phyloP scores from a whole-genome alignment of 2,797 vertebrate genomes.

The Tamandua tetradactyla region DNA sequence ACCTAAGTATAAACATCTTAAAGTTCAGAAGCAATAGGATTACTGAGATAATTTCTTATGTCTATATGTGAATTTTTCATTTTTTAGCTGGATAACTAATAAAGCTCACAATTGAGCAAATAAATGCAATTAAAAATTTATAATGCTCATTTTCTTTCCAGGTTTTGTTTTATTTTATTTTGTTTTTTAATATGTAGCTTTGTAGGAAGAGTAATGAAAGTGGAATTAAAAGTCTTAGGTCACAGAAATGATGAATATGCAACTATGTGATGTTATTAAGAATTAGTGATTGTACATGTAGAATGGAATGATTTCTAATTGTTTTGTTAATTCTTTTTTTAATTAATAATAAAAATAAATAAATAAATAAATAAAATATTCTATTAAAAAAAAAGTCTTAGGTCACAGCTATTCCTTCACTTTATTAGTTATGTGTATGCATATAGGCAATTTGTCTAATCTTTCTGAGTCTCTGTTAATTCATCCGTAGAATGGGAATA shows the following conservation, averaged over 20 bases:
- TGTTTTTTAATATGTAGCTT: neutral
- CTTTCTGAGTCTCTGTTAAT: neutral
- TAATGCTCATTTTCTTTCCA: constrained; percentile 27
- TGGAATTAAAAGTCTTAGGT: neutral
- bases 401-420: neutral
- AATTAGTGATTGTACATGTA: no score
- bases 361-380: no score
- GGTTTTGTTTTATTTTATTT: no score
- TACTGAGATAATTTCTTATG: neutral
- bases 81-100: neutral
- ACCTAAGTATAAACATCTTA: neutral
- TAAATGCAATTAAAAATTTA: neutral
- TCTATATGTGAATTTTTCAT: neutral
- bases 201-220: no score
- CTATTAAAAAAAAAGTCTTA: neutral
- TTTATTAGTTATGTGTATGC: neutral
- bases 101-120: neutral
- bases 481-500: neutral
- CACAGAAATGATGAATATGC: no score
- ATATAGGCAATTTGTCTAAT: neutral
- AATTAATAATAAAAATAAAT: no score
- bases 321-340: no score
- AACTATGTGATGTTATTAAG: no score
- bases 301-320: no score
- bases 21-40: neutral